phyloP scores from a whole-genome alignment of 1,140 invertebrate genomes.

The Saccostrea cuccullata region DNA sequence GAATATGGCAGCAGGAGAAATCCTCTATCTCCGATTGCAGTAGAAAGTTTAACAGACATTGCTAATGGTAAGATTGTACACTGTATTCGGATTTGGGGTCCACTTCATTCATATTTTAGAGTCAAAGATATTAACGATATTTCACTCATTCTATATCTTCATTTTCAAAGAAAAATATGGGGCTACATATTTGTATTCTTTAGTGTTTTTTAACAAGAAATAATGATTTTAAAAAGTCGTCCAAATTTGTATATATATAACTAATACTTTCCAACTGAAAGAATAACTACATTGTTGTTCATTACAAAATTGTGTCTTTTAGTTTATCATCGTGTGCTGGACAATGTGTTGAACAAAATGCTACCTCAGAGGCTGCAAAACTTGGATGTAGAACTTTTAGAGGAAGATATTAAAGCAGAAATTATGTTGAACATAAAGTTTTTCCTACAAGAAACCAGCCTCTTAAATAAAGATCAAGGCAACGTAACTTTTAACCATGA shows the following conservation, averaged over 20 bases:
- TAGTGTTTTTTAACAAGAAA: too few relatives aligned
- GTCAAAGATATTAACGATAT: background rate
- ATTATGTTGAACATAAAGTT: background rate
- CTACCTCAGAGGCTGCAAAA: background rate
- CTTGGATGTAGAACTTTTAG: background rate
- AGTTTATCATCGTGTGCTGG: slow-evolving; percentile 6
- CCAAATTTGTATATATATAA: too few relatives aligned
- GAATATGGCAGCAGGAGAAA: background rate
- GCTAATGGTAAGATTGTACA: background rate
- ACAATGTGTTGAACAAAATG: slow-evolving; percentile 10
- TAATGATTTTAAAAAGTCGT: too few relatives aligned
- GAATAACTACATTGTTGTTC: too few relatives aligned
- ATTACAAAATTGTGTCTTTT: background rate
- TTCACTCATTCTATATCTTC: too few relatives aligned
- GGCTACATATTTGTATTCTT: background rate
- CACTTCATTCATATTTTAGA: too few relatives aligned
- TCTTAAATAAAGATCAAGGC: background rate
- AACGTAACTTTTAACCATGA: background rate
- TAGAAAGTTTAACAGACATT: background rate
- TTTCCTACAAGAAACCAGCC: background rate
- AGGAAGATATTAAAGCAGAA: background rate
- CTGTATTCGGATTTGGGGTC: too few relatives aligned
- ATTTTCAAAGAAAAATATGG: background rate
- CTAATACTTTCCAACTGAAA: too few relatives aligned
- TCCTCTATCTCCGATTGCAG: background rate